These are phyloP conservation scores for Ametastegia equiseti DNA, from an alignment of 2,888 invertebrate genomes.

Conservation along the genomic window DNA sequence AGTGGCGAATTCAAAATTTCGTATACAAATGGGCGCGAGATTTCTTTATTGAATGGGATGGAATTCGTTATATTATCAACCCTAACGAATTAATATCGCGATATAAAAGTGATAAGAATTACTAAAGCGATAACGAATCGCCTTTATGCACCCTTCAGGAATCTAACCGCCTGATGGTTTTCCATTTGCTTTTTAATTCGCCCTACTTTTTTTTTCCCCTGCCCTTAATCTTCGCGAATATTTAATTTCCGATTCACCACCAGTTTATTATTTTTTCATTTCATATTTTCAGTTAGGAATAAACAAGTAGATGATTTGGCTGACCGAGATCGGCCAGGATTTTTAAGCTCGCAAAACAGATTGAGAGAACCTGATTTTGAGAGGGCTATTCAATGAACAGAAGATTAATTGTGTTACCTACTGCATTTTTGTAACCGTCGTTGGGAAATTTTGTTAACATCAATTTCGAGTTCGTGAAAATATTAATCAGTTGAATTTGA, in stretches of 20 bases:
- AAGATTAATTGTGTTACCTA: no score
- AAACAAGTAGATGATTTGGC: no score
- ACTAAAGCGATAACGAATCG: constrained; percentile 2
- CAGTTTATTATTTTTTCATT: background rate
- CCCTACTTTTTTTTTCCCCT: background rate
- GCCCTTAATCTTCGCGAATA: background rate
- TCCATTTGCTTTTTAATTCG: background rate
- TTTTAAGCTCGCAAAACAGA: no score
- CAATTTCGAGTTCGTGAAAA: no score
- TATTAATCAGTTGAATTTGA: no score
- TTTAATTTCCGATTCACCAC: background rate
- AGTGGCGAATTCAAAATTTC: constrained; percentile 16
- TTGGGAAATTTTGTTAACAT: no score
- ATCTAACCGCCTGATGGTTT: background rate
- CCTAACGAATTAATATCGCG: constrained; percentile 30
- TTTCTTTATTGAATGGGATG: background rate
- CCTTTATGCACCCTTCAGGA: constrained; percentile 9
- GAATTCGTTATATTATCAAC: constrained; percentile 22
- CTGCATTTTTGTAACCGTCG: no score
- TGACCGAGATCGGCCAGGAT: no score
- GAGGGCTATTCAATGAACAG: no score
- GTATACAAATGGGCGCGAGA: background rate
- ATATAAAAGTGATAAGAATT: constrained; percentile 22
- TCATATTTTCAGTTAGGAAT: background rate
- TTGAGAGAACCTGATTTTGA: no score